Percentiles rank a stretch among this genome's conserved stretches.
These are phyloP conservation scores for Agonum fuliginosum DNA, from an alignment of 2,888 invertebrate species.

Conservation along the genomic window DNA sequence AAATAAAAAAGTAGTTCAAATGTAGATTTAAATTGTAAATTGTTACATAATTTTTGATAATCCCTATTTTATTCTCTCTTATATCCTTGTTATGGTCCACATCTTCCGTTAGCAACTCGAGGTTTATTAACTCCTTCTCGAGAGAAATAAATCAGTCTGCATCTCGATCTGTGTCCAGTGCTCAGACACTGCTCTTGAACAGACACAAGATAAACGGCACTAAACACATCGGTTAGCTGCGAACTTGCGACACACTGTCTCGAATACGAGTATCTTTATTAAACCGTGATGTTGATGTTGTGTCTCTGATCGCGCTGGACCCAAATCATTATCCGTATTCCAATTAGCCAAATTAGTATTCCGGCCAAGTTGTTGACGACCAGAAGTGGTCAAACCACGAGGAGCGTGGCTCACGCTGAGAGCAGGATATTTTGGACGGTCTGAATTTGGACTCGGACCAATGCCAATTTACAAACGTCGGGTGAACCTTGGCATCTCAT, in stretches of 20 bases:
- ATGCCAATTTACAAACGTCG: background rate
- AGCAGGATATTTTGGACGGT: background rate
- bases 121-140: background rate
- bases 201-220: background rate
- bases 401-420: background rate
- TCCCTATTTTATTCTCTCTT: too few species aligned
- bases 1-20: too few species aligned
- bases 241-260: background rate
- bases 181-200: slow-evolving; percentile 1
- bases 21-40: too few species aligned
- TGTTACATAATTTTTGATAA: too few species aligned
- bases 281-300: slow-evolving; percentile 8
- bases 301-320: background rate
- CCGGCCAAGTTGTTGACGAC: slow-evolving; percentile 41
- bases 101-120: too few species aligned
- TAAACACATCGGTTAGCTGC: slow-evolving; percentile 41
- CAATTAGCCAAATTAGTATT: slow-evolving; percentile 58
- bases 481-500: too few species aligned
- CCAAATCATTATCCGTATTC: slow-evolving; percentile 43
- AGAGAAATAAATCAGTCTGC: background rate
- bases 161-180: background rate
- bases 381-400: slow-evolving; percentile 42
- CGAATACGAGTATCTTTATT: background rate
- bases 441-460: background rate
- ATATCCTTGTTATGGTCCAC: too few species aligned